These are phyloP conservation scores for Drosophila robusta DNA, from an alignment of 2,888 invertebrate species.

Conservation along the genomic window DNA sequence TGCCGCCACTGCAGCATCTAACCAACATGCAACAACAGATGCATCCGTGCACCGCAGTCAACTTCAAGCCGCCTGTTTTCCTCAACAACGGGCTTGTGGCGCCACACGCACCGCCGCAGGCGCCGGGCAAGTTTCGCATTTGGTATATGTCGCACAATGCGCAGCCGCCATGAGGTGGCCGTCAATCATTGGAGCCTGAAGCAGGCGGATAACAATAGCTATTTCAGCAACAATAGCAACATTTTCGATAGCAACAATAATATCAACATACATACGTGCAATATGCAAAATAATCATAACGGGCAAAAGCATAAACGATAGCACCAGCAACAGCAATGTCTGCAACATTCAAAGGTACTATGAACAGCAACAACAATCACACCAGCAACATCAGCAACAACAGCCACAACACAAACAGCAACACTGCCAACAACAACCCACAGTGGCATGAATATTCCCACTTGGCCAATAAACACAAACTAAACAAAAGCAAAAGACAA, in stretches of 20 bases:
- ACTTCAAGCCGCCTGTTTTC: slow-evolving; percentile 12
- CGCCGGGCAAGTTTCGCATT: slow-evolving; percentile 13
- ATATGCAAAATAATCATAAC: neutral
- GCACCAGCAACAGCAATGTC: neutral
- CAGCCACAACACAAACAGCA: neutral
- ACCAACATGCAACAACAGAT: slow-evolving; percentile 1
- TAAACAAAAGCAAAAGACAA: no score
- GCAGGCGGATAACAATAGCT: no score
- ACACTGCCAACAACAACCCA: neutral
- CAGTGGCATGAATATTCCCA: neutral
- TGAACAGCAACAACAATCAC: neutral
- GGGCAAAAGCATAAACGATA: neutral
- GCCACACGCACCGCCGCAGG: neutral
- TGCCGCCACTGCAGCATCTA: neutral
- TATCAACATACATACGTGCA: neutral
- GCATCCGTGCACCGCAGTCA: neutral
- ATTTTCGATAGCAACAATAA: no score
- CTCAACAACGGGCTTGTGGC: slow-evolving; percentile 1
- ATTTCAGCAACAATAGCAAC: slow-evolving; percentile 4
- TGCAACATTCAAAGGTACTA: neutral
- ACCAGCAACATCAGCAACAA: neutral
- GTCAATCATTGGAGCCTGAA: no score
- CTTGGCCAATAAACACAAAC: slow-evolving; percentile 4
- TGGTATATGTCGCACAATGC: slow-evolving; percentile 28
- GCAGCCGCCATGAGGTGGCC: no score